Evolutionary conservation across 2,113 vertebrate species (phyloP).

Genomic region (Leptodactylus fuscus): DNA sequence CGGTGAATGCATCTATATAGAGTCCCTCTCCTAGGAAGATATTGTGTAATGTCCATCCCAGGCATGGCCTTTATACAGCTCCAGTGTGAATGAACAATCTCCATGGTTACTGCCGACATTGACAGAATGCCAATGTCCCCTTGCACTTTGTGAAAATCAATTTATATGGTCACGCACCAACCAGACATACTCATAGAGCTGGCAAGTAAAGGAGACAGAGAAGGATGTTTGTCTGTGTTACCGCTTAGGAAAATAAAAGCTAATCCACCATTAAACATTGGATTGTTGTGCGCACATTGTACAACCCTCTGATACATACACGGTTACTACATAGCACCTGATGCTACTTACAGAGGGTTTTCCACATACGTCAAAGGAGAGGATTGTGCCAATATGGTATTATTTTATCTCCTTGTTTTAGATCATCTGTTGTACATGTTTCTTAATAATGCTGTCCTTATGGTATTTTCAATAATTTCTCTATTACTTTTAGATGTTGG

Average conservation of each 20-base stretch:
- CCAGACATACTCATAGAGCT: background rate
- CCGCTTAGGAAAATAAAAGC: background rate
- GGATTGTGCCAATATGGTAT: background rate
- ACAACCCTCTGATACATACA: too few species aligned
- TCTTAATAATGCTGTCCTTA: background rate
- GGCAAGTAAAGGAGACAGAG: background rate
- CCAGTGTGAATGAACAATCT: background rate
- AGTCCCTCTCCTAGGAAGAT: too few species aligned
- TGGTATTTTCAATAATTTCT: too few species aligned
- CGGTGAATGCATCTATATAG: too few species aligned
- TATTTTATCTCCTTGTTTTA: background rate
- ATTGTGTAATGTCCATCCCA: slow-evolving; percentile 1
- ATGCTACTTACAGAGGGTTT: background rate
- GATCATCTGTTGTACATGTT: background rate
- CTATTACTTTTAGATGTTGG: too few species aligned
- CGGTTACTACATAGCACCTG: background rate
- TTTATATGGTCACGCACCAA: background rate
- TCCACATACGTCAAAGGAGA: background rate
- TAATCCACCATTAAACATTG: background rate
- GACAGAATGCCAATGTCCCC: slow-evolving; percentile 40
- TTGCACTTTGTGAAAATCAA: slow-evolving; percentile 17
- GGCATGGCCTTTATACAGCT: background rate
- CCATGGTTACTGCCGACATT: slow-evolving; percentile 30
- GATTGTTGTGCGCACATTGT: background rate
- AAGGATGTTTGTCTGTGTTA: background rate